A percentile compares a stretch with the other conserved stretches of the same genome.
phyloP scores from a whole-genome alignment of 2,888 invertebrate species.

The Thelaira solivaga region DNA sequence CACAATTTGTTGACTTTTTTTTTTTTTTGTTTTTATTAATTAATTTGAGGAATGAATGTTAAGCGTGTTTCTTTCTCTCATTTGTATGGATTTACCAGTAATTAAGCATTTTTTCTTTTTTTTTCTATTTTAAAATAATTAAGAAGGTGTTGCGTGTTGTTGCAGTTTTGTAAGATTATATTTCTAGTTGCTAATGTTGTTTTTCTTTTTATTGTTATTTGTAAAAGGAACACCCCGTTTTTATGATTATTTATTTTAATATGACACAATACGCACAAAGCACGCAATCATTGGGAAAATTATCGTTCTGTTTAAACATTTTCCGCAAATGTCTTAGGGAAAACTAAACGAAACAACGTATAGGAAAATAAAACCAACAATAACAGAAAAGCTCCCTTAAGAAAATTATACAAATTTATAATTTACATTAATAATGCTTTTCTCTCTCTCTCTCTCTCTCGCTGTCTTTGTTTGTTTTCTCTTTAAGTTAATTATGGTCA shows the following conservation, averaged over 20 bases:
- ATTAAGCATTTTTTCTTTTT: background rate
- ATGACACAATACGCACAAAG: constrained; percentile 58
- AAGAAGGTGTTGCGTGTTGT: background rate
- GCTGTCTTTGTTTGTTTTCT: too few relatives aligned
- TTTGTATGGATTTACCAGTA: too few relatives aligned
- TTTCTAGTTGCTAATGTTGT: background rate
- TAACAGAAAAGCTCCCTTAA: constrained; percentile 49
- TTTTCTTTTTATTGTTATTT: constrained; percentile 23
- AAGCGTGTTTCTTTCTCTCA: too few relatives aligned
- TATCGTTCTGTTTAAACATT: constrained; percentile 52
- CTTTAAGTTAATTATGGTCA: too few relatives aligned
- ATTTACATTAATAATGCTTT: constrained; percentile 25
- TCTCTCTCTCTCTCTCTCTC: constrained; percentile 23
- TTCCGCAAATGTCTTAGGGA: constrained; percentile 62
- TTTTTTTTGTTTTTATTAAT: too few relatives aligned
- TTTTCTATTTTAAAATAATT: background rate
- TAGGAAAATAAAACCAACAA: constrained; percentile 27
- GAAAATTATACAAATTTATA: constrained; percentile 11
- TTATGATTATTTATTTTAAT: constrained; percentile 31
- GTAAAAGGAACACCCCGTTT: constrained; percentile 49
- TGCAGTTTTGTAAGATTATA: background rate
- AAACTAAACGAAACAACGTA: constrained; percentile 49
- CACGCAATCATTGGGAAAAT: constrained; percentile 53
- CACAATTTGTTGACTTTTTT: too few relatives aligned
- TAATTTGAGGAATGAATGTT: too few relatives aligned